Percentiles rank a stretch among this genome's conserved stretches.
Evolutionary conservation across 2,797 vertebrate genomes (phyloP).

Genomic region (Pogoniulus pusillus): DNA sequence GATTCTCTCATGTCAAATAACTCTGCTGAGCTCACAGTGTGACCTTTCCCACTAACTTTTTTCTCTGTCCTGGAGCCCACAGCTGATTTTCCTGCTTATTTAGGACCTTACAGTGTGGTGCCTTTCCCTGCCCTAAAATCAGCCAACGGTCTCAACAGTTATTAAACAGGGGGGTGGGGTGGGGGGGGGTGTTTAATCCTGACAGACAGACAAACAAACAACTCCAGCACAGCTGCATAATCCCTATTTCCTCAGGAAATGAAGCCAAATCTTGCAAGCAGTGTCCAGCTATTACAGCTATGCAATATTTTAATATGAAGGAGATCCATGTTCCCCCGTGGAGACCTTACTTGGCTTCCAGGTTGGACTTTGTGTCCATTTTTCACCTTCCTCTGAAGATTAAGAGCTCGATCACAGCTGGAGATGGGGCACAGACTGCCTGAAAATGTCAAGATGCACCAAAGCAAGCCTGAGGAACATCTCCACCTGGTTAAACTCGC

Average conservation of each 20-base stretch:
- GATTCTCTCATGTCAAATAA: background rate
- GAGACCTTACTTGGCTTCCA: slow-evolving; percentile 46
- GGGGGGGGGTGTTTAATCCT: background rate
- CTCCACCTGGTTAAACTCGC: background rate
- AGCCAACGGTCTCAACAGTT: background rate
- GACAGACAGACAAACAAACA: slow-evolving; percentile 44
- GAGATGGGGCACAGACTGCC: background rate
- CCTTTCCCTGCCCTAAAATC: background rate
- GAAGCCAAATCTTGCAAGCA: slow-evolving; percentile 44
- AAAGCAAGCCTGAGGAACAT: background rate
- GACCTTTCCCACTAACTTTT: background rate
- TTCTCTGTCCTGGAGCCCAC: background rate
- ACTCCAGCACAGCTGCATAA: slow-evolving; percentile 50
- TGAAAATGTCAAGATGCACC: background rate
- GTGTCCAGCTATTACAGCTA: slow-evolving; percentile 1
- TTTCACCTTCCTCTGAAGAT: slow-evolving; percentile 42
- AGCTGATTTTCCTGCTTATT: background rate
- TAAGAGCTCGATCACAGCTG: slow-evolving; percentile 34
- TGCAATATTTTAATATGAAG: slow-evolving; percentile 45
- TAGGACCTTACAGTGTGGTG: background rate
- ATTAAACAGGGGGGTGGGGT: background rate
- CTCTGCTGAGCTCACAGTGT: background rate
- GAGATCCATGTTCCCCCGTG: background rate
- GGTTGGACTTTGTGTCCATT: background rate
- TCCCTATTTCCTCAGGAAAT: slow-evolving; percentile 66